Evolutionary conservation across 2,888 invertebrate genomes (phyloP).

Genomic region (Dendrolimus houi): DNA sequence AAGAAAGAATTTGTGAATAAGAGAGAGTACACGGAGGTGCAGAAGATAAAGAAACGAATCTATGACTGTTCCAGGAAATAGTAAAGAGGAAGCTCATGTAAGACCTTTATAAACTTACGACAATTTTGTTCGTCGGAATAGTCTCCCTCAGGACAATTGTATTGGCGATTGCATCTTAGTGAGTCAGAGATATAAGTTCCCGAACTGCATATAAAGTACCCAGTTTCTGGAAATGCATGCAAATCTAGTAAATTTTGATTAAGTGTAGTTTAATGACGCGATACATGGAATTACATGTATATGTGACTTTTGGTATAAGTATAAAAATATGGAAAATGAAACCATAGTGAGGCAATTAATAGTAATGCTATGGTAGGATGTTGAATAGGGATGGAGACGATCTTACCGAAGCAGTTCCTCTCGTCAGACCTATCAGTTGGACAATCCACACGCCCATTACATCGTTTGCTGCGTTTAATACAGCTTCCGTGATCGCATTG

Average conservation of each 20-base stretch:
- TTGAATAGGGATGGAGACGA: background rate
- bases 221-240: conserved; percentile 59
- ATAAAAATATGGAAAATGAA: background rate
- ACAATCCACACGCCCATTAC: conserved; percentile 83
- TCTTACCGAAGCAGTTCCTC: conserved; percentile 78
- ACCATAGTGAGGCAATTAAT: background rate
- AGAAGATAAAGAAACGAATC: conserved; percentile 9
- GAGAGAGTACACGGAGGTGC: conserved; percentile 12
- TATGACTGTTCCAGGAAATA: conserved; percentile 10
- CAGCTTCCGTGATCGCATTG: conserved; percentile 85
- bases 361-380: background rate
- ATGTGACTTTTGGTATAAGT: background rate
- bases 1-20: conserved; percentile 9
- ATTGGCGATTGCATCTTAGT: conserved; percentile 78
- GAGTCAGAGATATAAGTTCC: conserved; percentile 76
- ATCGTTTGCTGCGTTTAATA: conserved; percentile 75
- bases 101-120: conserved; percentile 76
- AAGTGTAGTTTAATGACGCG: conserved; percentile 5
- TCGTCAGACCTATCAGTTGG: conserved; percentile 84
- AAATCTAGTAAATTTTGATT: conserved; percentile 20
- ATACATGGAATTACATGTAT: background rate
- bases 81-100: conserved; percentile 11
- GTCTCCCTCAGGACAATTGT: conserved; percentile 80
- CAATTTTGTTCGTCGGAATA: conserved; percentile 86
- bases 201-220: conserved; percentile 80